A percentile compares a stretch with the other conserved stretches of the same genome.
Conservation (phyloP, 2,113 vertebrate genomes). For the Hemibagrus wyckioides region DNA sequence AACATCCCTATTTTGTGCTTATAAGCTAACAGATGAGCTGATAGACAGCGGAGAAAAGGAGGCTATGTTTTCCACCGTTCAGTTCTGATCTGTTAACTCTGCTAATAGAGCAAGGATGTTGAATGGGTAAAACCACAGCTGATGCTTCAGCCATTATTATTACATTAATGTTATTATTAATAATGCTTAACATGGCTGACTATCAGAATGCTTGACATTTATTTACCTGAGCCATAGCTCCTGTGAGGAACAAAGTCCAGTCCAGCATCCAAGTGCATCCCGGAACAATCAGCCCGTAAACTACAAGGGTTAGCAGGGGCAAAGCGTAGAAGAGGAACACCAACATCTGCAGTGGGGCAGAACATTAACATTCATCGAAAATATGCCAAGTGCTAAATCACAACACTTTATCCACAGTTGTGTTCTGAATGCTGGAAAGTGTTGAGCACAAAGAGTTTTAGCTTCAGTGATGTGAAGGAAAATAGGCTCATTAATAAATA, state of each 20-base stretch:
- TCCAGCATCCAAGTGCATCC: slow-evolving; percentile 91
- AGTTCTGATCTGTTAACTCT: background rate
- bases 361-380: background rate
- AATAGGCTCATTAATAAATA: background rate
- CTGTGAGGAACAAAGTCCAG: slow-evolving; percentile 85
- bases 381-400: background rate
- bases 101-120: background rate
- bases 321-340: slow-evolving; percentile 84
- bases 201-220: background rate
- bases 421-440: background rate
- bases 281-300: slow-evolving; percentile 79
- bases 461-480: background rate
- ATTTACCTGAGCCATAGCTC: slow-evolving; percentile 85
- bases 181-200: background rate
- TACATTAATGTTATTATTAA: background rate
- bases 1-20: background rate
- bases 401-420: background rate
- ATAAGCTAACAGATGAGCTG: background rate
- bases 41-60: background rate
- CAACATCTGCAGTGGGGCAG: slow-evolving; percentile 79
- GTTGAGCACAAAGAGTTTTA: background rate
- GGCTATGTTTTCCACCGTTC: background rate
- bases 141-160: background rate
- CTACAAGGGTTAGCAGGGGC: slow-evolving; percentile 76
- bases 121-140: background rate